A percentile compares a stretch with the other conserved stretches of the same genome.
Conservation (phyloP, 2,888 invertebrate species). For the Apodemia zela region DNA sequence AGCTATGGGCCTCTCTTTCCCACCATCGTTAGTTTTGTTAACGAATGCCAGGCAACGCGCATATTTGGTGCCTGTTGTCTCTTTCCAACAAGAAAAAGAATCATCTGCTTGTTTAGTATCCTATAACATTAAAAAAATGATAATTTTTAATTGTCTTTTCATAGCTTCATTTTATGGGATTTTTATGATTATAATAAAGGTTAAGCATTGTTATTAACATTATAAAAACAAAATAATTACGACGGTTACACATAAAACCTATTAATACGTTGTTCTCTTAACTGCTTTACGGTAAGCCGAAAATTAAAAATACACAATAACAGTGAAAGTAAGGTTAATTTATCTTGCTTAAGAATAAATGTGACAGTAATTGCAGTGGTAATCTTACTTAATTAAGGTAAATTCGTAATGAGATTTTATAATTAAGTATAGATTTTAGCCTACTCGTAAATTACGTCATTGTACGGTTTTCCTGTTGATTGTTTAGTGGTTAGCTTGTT, state of each 20-base stretch:
- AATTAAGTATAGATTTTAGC: not conserved
- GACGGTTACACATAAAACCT: not conserved
- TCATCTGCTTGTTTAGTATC: not conserved
- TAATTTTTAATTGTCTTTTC: constrained; percentile 5
- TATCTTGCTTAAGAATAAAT: not conserved
- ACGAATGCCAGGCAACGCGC: too few species aligned
- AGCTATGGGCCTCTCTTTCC: too few species aligned
- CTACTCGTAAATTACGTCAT: not conserved
- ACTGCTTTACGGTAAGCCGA: constrained; percentile 5
- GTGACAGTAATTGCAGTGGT: not conserved
- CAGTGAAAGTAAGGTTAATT: constrained; percentile 11
- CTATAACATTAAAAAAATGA: not conserved
- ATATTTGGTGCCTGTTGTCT: too few species aligned
- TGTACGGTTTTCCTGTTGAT: not conserved
- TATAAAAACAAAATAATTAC: constrained; percentile 12
- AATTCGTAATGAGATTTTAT: not conserved
- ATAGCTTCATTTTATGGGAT: constrained; percentile 3
- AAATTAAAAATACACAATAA: not conserved
- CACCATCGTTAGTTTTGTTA: too few species aligned
- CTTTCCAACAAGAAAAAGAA: too few species aligned
- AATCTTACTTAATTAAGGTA: constrained; percentile 8
- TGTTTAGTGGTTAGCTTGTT: not conserved
- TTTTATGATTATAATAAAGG: constrained; percentile 1
- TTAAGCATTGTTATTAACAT: constrained; percentile 3
- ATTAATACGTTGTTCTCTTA: constrained; percentile 10